Evolutionary conservation across 2,797 vertebrate species (phyloP).

Genomic region (Xenopus petersii): DNA sequence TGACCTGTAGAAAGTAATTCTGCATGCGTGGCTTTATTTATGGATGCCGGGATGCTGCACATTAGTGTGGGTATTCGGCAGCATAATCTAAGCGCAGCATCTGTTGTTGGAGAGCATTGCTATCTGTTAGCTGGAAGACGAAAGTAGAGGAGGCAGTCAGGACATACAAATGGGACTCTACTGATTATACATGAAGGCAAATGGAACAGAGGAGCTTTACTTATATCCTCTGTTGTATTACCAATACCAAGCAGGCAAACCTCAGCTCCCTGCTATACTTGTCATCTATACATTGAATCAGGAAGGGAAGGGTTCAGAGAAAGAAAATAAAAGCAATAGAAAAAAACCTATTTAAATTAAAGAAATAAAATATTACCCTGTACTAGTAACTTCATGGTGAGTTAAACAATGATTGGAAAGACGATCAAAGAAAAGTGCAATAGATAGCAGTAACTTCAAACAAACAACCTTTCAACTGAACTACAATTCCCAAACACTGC

Average conservation of each 20-base stretch:
- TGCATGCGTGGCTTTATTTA: conserved; percentile 8
- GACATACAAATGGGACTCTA: conserved; percentile 53
- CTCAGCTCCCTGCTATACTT: conserved; percentile 25
- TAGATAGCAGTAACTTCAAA: background rate
- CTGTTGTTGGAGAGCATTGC: conserved; percentile 7
- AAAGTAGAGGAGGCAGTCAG: background rate
- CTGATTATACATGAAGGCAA: conserved; percentile 56
- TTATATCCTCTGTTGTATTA: too few species aligned
- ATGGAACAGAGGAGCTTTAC: conserved; percentile 48
- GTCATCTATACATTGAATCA: conserved; percentile 3
- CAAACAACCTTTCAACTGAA: too few species aligned
- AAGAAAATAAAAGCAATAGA: background rate
- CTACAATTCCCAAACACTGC: too few species aligned
- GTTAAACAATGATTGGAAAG: background rate
- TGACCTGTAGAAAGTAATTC: conserved; percentile 20
- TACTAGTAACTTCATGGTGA: background rate
- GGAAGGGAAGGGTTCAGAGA: background rate
- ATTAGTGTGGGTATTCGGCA: background rate
- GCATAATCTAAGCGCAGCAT: conserved; percentile 15
- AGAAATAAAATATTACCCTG: background rate
- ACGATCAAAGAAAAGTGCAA: background rate
- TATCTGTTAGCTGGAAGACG: conserved; percentile 4
- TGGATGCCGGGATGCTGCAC: conserved; percentile 1
- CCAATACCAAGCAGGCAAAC: conserved; percentile 10
- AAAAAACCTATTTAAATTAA: too few species aligned